These are phyloP conservation scores for Sarcophaga subvicina DNA, from an alignment of 2,888 invertebrate species.

Conservation along the genomic window DNA sequence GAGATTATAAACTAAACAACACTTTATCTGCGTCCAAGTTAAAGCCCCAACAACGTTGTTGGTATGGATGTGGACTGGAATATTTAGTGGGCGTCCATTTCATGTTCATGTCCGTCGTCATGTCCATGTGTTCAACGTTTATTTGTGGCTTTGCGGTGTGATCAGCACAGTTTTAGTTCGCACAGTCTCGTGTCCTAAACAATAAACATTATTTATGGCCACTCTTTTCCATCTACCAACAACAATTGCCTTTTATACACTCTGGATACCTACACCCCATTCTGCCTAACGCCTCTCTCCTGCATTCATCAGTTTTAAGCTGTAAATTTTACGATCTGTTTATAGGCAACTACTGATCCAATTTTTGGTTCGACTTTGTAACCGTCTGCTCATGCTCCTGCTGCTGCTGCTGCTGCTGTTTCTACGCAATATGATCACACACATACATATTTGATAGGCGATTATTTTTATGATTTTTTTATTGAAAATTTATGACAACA, in stretches of 20 bases:
- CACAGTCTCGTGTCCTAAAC: conserved; percentile 63
- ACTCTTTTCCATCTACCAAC: conserved; percentile 26
- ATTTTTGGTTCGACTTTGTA: conserved; percentile 23
- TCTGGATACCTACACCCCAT: background rate
- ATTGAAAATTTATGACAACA: conserved; percentile 61
- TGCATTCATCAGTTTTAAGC: conserved; percentile 48
- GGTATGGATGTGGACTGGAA: background rate
- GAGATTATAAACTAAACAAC: background rate
- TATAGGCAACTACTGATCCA: conserved; percentile 60
- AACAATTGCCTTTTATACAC: conserved; percentile 15
- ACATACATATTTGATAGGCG: conserved; percentile 38
- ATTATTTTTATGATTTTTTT: conserved; percentile 61
- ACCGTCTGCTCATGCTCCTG: background rate
- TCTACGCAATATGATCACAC: conserved; percentile 53
- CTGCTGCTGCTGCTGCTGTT: conserved; percentile 39
- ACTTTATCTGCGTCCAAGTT: conserved; percentile 12
- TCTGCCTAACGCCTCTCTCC: background rate
- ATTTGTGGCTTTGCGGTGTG: conserved; percentile 13
- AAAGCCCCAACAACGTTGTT: conserved; percentile 28
- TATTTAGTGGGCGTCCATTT: conserved; percentile 59
- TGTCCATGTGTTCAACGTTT: conserved; percentile 49
- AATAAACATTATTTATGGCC: conserved; percentile 64
- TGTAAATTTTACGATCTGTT: conserved; percentile 67
- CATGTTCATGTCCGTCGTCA: conserved; percentile 52
- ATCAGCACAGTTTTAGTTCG: conserved; percentile 40